Base-by-base conservation (phyloP, 2,113 vertebrate genomes). In the Columba janthina region DNA sequence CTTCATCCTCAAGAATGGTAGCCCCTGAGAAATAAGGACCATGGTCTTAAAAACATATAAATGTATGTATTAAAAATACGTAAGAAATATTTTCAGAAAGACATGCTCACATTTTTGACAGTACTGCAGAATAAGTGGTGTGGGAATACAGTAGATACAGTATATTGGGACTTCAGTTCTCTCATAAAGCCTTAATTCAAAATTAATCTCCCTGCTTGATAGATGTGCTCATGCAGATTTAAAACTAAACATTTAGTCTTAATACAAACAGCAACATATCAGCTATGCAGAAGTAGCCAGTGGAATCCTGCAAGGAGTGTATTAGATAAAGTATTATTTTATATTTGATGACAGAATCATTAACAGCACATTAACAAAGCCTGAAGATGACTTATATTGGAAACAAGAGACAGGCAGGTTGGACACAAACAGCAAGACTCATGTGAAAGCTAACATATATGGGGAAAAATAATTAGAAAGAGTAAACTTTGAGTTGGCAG, bases 241-340 rank as follows among this genome's bases (percentile, higher is more conserved):
- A 72, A 94, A 93, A 84, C 92, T 67, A 94, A 94, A 90, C 69
- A 94, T 64, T 93, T 92, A 86, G 82, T 40, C 76, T 84, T 50
- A 86, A 75, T 32, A 81, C 57, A 95, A 94, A 88, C 53, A 90
- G 69, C n/a, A 93, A 93, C 78, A 69, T 6, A 88, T 93, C 76
- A 93, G 48, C 65, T 69, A 20, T 36, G 48, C 75, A 80, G 79
- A 75, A 94, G 61, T 19, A 80, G 76, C 69, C 75, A 80, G 53
- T 51, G 60, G 75, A 91, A 86, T 71, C 72, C 65, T 93, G 57
- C 44, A 93, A 86, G 54, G 67, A 96, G 44, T 15, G 8, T 6
- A 32, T 71, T 57, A 92, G 75, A 96, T 86, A 74, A 91, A 94
- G 51, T 77, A 88, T 77, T 86, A 96, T 96, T 96, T 96, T 85